These are phyloP conservation scores for Unio delphinus DNA, from an alignment of 2,888 invertebrate genomes.

Conservation along the genomic window DNA sequence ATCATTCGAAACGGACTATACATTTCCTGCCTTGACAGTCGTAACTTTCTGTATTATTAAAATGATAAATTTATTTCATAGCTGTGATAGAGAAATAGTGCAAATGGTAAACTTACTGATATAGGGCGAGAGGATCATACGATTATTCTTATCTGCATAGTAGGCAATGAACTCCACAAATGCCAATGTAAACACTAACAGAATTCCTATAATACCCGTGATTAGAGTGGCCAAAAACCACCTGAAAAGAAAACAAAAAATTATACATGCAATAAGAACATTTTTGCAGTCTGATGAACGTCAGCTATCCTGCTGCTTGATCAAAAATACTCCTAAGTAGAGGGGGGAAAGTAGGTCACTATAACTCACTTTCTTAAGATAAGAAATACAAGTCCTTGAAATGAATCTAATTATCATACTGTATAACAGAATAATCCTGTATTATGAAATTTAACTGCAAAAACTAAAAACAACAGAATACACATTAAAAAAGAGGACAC, in stretches of 20 bases:
- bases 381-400: no score
- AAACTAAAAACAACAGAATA: no score
- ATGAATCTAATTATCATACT: no score
- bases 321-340: no score
- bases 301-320: no score
- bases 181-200: conserved; percentile 53
- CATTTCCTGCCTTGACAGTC: not conserved
- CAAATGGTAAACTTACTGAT: conserved; percentile 47
- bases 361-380: no score
- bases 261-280: not conserved
- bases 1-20: no score
- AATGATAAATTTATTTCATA: conserved; percentile 2
- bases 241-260: conserved; percentile 43
- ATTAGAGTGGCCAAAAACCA: conserved; percentile 65
- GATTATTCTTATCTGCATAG: conserved; percentile 61
- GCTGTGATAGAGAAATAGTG: not conserved
- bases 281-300: no score
- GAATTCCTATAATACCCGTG: conserved; percentile 55
- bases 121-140: conserved; percentile 62
- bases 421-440: no score
- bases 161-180: conserved; percentile 63
- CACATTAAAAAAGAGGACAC: no score
- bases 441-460: no score
- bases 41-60: conserved; percentile 1
- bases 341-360: no score